phyloP scores from a whole-genome alignment of 1,140 invertebrate genomes.

The Drosophila pectinifera region DNA sequence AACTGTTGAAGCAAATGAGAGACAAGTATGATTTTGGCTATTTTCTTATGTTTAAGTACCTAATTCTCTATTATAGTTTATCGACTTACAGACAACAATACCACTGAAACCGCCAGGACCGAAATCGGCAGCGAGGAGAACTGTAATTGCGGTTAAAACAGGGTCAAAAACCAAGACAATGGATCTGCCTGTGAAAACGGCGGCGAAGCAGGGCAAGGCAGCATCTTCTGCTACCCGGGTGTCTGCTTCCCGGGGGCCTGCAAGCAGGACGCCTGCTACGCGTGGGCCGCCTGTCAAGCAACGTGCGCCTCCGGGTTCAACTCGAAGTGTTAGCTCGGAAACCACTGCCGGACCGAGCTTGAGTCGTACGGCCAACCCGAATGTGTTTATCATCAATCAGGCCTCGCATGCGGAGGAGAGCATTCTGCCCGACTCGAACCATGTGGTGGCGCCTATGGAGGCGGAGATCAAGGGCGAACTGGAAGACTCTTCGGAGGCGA shows the following conservation, averaged over 20 bases:
- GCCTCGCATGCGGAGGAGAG: conserved; percentile 51
- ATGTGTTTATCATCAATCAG: conserved; percentile 59
- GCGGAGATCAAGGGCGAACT: conserved; percentile 64
- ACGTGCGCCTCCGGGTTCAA: too few relatives aligned
- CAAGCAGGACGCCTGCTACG: background rate
- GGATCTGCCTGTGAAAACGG: background rate
- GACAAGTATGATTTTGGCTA: background rate
- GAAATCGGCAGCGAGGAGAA: background rate
- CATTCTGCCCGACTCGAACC: conserved; percentile 56
- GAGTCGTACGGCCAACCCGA: conserved; percentile 5
- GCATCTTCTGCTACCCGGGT: background rate
- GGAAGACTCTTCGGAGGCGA: conserved; percentile 48
- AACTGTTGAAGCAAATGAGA: background rate
- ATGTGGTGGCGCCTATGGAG: conserved; percentile 9
- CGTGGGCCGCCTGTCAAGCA: background rate
- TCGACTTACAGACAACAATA: background rate
- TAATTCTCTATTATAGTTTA: background rate
- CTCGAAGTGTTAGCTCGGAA: background rate
- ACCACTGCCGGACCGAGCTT: background rate
- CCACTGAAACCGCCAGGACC: background rate
- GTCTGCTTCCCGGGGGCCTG: background rate
- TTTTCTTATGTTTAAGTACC: background rate
- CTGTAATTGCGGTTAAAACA: background rate
- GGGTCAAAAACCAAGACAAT: background rate
- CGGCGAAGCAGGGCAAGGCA: background rate